phyloP scores from a whole-genome alignment of 2,888 invertebrate genomes.

The Mesorhabditis belari region DNA sequence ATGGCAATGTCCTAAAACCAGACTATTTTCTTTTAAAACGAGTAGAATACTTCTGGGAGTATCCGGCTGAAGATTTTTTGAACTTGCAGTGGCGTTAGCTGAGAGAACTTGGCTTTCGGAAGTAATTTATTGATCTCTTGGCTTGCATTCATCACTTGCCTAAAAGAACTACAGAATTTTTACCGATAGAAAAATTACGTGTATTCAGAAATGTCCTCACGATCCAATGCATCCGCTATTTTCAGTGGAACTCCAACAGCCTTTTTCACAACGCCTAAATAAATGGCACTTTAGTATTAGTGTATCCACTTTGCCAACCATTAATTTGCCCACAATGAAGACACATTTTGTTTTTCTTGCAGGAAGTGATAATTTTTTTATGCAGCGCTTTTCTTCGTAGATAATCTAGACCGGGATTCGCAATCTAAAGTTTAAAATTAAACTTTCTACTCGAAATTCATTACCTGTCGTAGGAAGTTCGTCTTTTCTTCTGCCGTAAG shows the following conservation, averaged over 20 bases:
- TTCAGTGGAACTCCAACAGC: conserved; percentile 51
- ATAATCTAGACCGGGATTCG: conserved; percentile 68
- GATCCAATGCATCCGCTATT: conserved; percentile 37
- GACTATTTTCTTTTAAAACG: neutral
- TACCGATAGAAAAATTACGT: too few species aligned
- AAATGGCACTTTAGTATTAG: too few species aligned
- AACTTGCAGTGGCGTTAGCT: conserved; percentile 66
- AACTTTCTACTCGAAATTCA: neutral
- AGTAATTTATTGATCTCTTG: conserved; percentile 70
- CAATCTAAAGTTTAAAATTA: neutral
- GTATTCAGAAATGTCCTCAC: conserved; percentile 4
- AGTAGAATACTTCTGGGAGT: conserved; percentile 60
- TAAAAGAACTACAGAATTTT: too few species aligned
- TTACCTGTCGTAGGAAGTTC: conserved; percentile 63
- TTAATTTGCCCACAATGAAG: conserved; percentile 76
- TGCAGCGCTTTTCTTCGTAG: conserved; percentile 70
- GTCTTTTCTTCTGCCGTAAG: conserved; percentile 66
- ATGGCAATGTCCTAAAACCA: conserved; percentile 62
- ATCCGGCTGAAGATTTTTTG: conserved; percentile 72
- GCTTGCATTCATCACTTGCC: conserved; percentile 66
- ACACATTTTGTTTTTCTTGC: conserved; percentile 78
- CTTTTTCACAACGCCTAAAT: conserved; percentile 52
- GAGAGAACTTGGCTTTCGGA: conserved; percentile 61
- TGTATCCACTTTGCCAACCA: too few species aligned
- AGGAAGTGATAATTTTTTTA: conserved; percentile 74